Conservation (phyloP, 2,888 invertebrate genomes). For the Sminthurinus aureus region DNA sequence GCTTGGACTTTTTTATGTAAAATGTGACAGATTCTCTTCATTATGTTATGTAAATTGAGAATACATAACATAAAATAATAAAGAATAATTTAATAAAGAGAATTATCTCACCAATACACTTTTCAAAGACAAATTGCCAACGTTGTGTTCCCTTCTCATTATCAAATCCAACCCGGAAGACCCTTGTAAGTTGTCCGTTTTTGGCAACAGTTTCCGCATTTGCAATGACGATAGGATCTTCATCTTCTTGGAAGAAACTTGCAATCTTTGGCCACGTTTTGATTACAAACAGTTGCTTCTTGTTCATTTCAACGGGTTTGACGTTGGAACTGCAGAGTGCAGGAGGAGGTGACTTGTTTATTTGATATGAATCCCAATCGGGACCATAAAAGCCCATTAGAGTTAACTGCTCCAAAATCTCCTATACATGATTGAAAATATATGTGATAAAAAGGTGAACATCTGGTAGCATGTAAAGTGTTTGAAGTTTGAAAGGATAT, state of each 20-base stretch:
- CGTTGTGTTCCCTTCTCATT: background rate
- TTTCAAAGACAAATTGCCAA: slow-evolving; percentile 36
- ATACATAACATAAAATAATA: too few relatives aligned
- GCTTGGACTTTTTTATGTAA: too few relatives aligned
- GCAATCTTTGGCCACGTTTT: slow-evolving; percentile 37
- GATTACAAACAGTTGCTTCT: slow-evolving; percentile 26
- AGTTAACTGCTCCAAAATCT: slow-evolving; percentile 10
- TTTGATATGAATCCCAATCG: slow-evolving; percentile 25
- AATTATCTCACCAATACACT: slow-evolving; percentile 13
- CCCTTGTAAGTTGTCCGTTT: slow-evolving; percentile 16
- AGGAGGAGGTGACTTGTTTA: slow-evolving; percentile 12
- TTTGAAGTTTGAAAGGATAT: too few relatives aligned
- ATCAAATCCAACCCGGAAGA: slow-evolving; percentile 22
- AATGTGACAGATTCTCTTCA: too few relatives aligned
- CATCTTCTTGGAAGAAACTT: slow-evolving; percentile 33
- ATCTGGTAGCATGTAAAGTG: too few relatives aligned
- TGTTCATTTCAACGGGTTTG: background rate
- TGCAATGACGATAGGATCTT: slow-evolving; percentile 15
- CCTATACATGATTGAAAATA: too few relatives aligned
- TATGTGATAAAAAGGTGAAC: too few relatives aligned
- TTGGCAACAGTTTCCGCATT: slow-evolving; percentile 25
- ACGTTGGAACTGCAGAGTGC: background rate
- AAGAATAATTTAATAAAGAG: background rate
- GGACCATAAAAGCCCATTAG: slow-evolving; percentile 31
- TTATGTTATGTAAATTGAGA: too few relatives aligned